Conservation (phyloP, 1,140 invertebrate genomes). For the Neelides sp. region DNA sequence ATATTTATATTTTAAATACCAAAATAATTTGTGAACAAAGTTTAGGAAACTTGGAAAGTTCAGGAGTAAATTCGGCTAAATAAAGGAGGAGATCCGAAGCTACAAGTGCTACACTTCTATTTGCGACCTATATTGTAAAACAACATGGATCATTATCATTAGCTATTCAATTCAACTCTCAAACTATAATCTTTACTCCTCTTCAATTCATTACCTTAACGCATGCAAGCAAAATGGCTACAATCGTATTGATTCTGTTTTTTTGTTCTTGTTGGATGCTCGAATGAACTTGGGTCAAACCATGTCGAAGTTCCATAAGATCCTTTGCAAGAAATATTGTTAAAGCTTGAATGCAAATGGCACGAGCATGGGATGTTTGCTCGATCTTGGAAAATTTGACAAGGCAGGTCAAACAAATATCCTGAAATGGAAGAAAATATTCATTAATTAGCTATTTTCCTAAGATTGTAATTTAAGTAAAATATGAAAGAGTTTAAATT, state of each 20-base stretch:
- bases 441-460: background rate
- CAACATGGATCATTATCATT: conserved; percentile 10
- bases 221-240: conserved; percentile 72
- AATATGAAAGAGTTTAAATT: conserved; percentile 11
- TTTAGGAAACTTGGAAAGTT: conserved; percentile 62
- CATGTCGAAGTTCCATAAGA: conserved; percentile 37
- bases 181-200: background rate
- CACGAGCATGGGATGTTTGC: conserved; percentile 73
- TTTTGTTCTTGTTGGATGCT: conserved; percentile 5
- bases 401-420: conserved; percentile 75
- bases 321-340: conserved; percentile 73
- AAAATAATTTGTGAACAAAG: conserved; percentile 61
- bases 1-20: conserved; percentile 35
- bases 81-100: conserved; percentile 70
- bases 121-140: conserved; percentile 63
- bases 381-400: conserved; percentile 73
- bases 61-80: conserved; percentile 63
- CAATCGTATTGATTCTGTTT: conserved; percentile 49
- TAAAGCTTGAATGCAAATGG: conserved; percentile 74
- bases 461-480: conserved; percentile 7
- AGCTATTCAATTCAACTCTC: background rate
- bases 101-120: conserved; percentile 71
- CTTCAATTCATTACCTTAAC: conserved; percentile 50
- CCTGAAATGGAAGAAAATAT: conserved; percentile 43
- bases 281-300: too few species aligned